Evolutionary conservation across 2,113 vertebrate species (phyloP).

Genomic region (Perca fluviatilis): DNA sequence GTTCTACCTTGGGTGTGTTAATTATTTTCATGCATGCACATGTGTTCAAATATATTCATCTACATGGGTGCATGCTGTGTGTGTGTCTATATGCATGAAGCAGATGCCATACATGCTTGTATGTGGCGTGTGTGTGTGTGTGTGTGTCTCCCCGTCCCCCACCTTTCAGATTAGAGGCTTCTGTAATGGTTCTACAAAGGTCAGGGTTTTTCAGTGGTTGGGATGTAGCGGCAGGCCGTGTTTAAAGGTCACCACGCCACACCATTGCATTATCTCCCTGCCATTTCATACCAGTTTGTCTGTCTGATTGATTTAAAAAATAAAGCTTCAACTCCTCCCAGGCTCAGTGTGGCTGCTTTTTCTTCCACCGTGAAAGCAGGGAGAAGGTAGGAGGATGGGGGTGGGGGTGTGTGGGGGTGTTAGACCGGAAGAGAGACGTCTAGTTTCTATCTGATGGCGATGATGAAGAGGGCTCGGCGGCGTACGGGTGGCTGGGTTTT

Average conservation of each 20-base stretch:
- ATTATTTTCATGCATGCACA: conserved; percentile 27
- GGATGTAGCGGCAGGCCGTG: conserved; percentile 74
- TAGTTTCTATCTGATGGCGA: conserved; percentile 28
- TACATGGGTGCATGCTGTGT: background rate
- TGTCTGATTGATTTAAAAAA: conserved; percentile 81
- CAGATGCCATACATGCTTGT: conserved; percentile 5
- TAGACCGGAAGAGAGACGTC: conserved; percentile 27
- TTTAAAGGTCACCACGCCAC: conserved; percentile 84
- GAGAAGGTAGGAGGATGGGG: background rate
- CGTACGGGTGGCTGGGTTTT: background rate
- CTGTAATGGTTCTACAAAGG: conserved; percentile 87
- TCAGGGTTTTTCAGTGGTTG: conserved; percentile 78
- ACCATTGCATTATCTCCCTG: conserved; percentile 82
- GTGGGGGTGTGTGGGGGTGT: conserved; percentile 9
- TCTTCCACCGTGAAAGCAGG: conserved; percentile 26
- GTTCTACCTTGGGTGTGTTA: conserved; percentile 3
- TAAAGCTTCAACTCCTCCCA: conserved; percentile 52
- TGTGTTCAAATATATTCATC: background rate
- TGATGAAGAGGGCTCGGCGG: conserved; percentile 21
- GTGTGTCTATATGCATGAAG: conserved; percentile 19
- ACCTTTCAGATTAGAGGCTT: conserved; percentile 82
- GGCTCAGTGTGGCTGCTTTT: conserved; percentile 44
- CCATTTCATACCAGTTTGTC: conserved; percentile 84
- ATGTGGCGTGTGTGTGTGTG: conserved; percentile 13
- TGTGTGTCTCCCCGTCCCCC: conserved; percentile 36